Conservation (phyloP, 37 sponge, comb jelly and placozoan species). For the Spongilla lacustris region DNA sequence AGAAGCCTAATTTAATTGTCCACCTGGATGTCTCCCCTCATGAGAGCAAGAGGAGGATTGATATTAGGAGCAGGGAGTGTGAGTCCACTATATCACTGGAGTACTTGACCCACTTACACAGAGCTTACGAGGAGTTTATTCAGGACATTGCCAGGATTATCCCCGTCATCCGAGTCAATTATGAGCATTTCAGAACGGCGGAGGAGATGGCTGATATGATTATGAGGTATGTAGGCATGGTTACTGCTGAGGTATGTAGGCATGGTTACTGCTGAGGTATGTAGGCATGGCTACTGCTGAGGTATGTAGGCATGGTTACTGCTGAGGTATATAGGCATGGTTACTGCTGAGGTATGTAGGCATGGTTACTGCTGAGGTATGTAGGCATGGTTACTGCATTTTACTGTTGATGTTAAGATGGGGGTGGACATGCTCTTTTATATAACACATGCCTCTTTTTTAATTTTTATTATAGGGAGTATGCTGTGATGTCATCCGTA, state of each 20-base stretch:
- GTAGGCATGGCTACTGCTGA: no score
- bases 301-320: no score
- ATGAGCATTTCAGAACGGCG: slow-evolving; percentile 85
- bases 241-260: background rate
- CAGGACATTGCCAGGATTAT: slow-evolving; percentile 90
- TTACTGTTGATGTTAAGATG: no score
- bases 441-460: background rate
- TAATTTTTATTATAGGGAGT: slow-evolving; percentile 69
- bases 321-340: no score
- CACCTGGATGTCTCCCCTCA: slow-evolving; percentile 93
- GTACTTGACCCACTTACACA: slow-evolving; percentile 77
- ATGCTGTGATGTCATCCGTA: slow-evolving; percentile 84
- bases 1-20: slow-evolving; percentile 97
- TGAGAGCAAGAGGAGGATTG: slow-evolving; percentile 90
- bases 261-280: no score
- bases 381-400: no score
- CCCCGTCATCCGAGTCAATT: slow-evolving; percentile 94
- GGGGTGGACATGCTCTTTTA: no score
- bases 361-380: no score
- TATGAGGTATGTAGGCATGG: slow-evolving; percentile 61
- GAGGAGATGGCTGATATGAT: slow-evolving; percentile 97
- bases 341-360: no score
- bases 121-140: slow-evolving; percentile 92
- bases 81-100: slow-evolving; percentile 89
- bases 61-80: slow-evolving; percentile 82